Conservation (phyloP, 2,888 invertebrate genomes). For the Epirrita christyi region DNA sequence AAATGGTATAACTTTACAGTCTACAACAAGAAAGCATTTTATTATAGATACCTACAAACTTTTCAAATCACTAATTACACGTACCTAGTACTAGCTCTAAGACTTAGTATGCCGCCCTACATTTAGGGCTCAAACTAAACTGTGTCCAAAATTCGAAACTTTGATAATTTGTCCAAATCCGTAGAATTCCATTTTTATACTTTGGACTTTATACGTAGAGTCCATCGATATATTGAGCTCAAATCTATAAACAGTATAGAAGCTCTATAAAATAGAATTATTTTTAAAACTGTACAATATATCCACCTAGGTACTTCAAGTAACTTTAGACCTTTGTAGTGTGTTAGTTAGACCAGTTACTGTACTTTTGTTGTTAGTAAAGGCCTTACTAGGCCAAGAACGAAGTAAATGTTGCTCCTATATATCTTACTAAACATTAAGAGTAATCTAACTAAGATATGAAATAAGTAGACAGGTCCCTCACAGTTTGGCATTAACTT, state of each 20-base stretch:
- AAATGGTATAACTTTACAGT: conserved; percentile 40
- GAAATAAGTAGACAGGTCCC: conserved; percentile 77
- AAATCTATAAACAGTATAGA: conserved; percentile 43
- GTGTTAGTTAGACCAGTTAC: too few species aligned
- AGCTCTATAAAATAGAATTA: conserved; percentile 38
- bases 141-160: too few species aligned
- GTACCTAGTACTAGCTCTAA: conserved; percentile 16
- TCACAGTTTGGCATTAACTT: conserved; percentile 70
- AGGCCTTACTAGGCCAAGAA: conserved; percentile 1
- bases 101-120: too few species aligned
- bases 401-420: conserved; percentile 28
- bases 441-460: conserved; percentile 72
- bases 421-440: conserved; percentile 24
- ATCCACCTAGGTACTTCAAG: conserved; percentile 49
- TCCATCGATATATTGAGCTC: conserved; percentile 20
- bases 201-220: too few species aligned
- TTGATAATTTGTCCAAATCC: too few species aligned
- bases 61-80: conserved; percentile 50
- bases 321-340: conserved; percentile 61
- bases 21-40: conserved; percentile 13
- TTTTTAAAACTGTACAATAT: conserved; percentile 57
- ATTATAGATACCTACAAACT: conserved; percentile 43
- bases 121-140: too few species aligned
- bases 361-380: too few species aligned
- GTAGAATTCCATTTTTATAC: too few species aligned